Conservation (phyloP, 2,797 vertebrate species). For the Sparus aurata region DNA sequence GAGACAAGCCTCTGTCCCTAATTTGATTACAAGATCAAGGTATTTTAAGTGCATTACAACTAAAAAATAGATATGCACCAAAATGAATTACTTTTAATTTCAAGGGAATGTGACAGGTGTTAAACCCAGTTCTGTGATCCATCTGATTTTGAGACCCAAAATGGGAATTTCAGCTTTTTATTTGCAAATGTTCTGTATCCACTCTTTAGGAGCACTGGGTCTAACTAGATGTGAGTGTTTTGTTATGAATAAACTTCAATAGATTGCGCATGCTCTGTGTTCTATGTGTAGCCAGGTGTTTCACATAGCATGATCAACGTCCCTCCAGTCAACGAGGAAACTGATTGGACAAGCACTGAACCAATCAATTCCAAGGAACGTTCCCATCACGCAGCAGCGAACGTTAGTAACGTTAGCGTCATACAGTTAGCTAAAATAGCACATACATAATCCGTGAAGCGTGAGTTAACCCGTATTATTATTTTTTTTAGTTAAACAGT, state of each 20-base stretch:
- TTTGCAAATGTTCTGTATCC: no score
- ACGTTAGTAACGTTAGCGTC: background rate
- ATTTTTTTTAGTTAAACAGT: background rate
- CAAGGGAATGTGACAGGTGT: background rate
- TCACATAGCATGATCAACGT: no score
- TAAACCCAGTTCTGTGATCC: background rate
- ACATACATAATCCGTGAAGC: background rate
- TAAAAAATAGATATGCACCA: background rate
- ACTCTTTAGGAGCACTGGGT: no score
- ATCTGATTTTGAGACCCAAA: background rate
- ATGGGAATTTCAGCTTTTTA: background rate
- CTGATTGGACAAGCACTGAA: conserved; percentile 8
- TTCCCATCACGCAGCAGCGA: rapidly evolving
- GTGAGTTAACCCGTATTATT: background rate
- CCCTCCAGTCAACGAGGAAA: no score
- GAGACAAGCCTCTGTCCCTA: no score
- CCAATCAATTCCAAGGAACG: background rate
- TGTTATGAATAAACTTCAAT: no score
- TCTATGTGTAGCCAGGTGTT: no score
- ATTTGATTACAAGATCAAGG: background rate
- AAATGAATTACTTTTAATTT: background rate
- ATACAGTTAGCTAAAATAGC: background rate
- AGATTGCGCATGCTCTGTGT: no score
- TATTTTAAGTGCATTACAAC: background rate
- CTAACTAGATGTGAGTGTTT: no score